These are phyloP conservation scores for Tricholaema leucomelas DNA, from an alignment of 2,113 vertebrate genomes.

Conservation along the genomic window DNA sequence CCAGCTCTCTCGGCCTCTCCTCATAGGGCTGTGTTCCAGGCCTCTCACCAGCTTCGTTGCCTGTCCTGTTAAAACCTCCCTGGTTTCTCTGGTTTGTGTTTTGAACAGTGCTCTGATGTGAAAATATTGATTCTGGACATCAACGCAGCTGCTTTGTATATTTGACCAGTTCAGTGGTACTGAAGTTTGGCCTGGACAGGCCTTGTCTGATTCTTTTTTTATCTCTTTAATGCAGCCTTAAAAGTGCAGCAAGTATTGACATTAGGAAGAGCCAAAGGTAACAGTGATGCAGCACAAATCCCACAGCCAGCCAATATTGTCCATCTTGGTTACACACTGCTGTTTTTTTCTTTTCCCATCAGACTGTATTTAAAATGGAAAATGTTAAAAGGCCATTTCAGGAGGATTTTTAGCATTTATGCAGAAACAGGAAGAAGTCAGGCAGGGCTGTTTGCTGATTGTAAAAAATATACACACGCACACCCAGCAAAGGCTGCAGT, in stretches of 20 bases:
- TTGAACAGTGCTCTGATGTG: not conserved
- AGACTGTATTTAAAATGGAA: not conserved
- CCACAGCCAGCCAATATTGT: not conserved
- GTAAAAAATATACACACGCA: not conserved
- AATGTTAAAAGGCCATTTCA: not conserved
- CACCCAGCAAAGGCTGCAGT: not conserved
- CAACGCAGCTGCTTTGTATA: not conserved
- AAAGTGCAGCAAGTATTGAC: not conserved
- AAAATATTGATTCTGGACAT: constrained; percentile 56
- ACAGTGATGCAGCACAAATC: constrained; percentile 41
- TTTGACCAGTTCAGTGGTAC: not conserved
- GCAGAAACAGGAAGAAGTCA: not conserved
- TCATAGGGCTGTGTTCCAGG: too few relatives aligned
- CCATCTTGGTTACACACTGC: accelerated
- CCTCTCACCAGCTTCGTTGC: too few relatives aligned
- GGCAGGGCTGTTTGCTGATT: not conserved
- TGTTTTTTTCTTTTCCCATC: not conserved
- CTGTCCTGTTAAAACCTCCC: not conserved
- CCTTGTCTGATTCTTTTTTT: constrained; percentile 8
- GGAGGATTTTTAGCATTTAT: not conserved
- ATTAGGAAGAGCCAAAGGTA: constrained; percentile 16
- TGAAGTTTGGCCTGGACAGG: not conserved
- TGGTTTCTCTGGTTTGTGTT: not conserved
- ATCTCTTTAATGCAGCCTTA: constrained; percentile 7
- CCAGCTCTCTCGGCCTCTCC: too few relatives aligned